A percentile compares a stretch with the other conserved stretches of the same genome.
phyloP scores from a whole-genome alignment of 1,140 invertebrate species.

The Trichogramma pretiosum region DNA sequence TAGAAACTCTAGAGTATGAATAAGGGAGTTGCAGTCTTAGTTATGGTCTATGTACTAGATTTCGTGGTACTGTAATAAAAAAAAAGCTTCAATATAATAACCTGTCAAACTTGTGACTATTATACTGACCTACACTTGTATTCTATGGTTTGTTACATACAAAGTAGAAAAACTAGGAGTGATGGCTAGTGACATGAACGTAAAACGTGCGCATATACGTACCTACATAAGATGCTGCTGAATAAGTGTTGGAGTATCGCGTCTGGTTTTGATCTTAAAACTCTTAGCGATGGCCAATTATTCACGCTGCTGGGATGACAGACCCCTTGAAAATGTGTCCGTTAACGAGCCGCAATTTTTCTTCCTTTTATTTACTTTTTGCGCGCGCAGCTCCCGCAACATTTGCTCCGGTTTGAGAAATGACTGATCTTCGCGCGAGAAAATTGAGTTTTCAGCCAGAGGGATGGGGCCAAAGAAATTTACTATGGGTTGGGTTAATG shows the following conservation, averaged over 20 bases:
- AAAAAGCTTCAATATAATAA: constrained; percentile 43
- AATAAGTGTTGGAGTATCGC: no score
- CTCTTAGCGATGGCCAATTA: constrained; percentile 33
- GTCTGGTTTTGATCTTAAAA: constrained; percentile 22
- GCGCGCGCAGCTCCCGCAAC: neutral
- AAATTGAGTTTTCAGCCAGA: constrained; percentile 19
- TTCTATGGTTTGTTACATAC: constrained; percentile 1
- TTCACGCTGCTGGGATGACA: constrained; percentile 23
- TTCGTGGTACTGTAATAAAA: no score
- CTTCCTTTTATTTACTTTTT: constrained; percentile 13
- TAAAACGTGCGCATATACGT: no score
- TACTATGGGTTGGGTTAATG: constrained; percentile 10
- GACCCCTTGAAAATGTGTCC: constrained; percentile 22
- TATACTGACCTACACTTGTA: constrained; percentile 2
- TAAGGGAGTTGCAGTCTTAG: neutral
- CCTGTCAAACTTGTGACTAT: constrained; percentile 26
- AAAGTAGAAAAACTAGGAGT: neutral
- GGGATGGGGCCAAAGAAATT: no score
- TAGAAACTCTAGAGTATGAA: neutral
- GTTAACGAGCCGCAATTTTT: constrained; percentile 26
- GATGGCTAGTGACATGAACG: neutral
- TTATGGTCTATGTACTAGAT: no score
- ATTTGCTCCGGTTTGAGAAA: constrained; percentile 8
- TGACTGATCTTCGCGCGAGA: constrained; percentile 15
- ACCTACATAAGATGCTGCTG: no score